phyloP scores from a whole-genome alignment of 2,797 vertebrate species.

The Neopelma chrysocephalum region DNA sequence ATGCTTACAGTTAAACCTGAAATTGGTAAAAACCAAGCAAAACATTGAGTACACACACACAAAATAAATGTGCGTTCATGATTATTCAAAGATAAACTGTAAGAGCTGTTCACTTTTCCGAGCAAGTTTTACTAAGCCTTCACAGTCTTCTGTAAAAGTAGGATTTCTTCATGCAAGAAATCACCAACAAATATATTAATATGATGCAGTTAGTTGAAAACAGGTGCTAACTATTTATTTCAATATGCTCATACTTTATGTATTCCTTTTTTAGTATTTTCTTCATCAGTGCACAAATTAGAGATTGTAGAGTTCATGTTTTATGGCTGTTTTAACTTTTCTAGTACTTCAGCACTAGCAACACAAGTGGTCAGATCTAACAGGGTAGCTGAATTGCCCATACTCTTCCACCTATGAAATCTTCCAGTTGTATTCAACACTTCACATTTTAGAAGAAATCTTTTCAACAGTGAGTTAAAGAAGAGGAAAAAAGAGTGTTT shows the following conservation, averaged over 20 bases:
- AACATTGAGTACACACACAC: neutral
- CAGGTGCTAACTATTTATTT: neutral
- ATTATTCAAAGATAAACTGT: neutral
- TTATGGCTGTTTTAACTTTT: neutral
- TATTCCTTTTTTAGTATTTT: neutral
- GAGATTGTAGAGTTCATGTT: neutral
- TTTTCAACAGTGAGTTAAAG: neutral
- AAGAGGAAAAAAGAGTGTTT: neutral
- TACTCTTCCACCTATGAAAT: neutral
- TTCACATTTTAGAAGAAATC: neutral
- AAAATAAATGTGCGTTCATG: neutral
- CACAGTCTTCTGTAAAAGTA: neutral
- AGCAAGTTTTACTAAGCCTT: conserved; percentile 5
- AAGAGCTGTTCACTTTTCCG: neutral
- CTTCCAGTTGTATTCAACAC: neutral
- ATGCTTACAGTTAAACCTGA: neutral
- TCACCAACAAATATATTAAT: neutral
- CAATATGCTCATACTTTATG: neutral
- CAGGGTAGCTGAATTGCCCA: neutral
- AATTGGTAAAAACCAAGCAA: neutral
- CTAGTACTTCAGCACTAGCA: neutral
- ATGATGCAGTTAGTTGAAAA: neutral
- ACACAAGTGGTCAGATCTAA: neutral
- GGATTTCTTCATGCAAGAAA: neutral
- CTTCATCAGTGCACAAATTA: neutral